Evolutionary conservation across 2,113 vertebrate genomes (phyloP), one percentile per base, ranked within the genome.

Genomic region (Pelmatolapia mariae): DNA sequence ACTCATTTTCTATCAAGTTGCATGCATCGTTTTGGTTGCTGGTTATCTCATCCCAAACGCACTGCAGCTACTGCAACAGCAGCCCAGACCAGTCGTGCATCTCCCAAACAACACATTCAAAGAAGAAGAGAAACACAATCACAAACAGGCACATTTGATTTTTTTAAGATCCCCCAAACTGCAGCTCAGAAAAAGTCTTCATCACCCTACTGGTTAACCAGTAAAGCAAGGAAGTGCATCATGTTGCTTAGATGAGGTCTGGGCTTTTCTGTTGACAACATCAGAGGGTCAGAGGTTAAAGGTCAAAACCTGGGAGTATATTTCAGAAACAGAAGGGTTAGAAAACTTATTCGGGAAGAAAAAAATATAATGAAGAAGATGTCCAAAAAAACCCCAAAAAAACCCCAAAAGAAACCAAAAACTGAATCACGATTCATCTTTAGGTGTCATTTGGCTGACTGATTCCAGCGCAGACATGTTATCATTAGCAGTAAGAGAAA

Each of bases 261-360:
- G 92, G 90, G 92, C 92, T 92, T 85, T 90, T 53, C 93, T 94
- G 89, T 88, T 93, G 89, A 90, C 87, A 92, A 86, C 56, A 50
- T 84, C 43, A 68, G 59, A 15, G 53, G 33, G 66, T 89, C 61
- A 89, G 33, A 81, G 54, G 54, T 91, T 92, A 92, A 91, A 59
- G 50, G 31, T 81, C 81, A 66, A 68, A 68, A 93, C 66, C 86
- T 87, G 88, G 87, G 79, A 86, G 78, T 80, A 87, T 40, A 84
- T 90, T 92, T 95, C 84, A 89, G 40, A 53, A 83, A 68, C 26
- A 79, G 16, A 43, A 53, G n/a, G 56, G 89, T 90, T 89, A 92
- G 78, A 87, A 82, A 87, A 76, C 76, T 22, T 40, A 82, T 83
- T 82, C 78, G 33, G 78, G 86, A 40, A 24, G 54, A 73, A 45